Conservation (phyloP, 2,113 vertebrate species). For the Elachura formosa region DNA sequence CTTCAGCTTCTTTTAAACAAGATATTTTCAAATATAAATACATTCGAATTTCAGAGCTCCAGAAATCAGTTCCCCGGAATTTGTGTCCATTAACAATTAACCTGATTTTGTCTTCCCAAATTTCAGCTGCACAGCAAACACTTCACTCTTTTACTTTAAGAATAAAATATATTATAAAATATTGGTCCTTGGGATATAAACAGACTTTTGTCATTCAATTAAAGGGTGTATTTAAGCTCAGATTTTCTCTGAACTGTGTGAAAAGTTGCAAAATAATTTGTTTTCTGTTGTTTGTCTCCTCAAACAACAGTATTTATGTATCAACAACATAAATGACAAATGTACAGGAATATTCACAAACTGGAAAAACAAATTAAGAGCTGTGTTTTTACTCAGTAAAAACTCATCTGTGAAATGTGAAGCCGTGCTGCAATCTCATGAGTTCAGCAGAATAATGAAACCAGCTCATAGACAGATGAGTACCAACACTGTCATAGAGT, state of each 20-base stretch:
- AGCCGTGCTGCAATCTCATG: neutral
- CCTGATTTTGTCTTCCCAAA: neutral
- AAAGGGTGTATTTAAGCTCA: neutral
- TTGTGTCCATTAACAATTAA: neutral
- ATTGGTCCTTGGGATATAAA: neutral
- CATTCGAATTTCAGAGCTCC: neutral
- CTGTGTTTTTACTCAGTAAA: neutral
- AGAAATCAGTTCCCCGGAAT: neutral
- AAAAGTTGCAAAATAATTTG: neutral
- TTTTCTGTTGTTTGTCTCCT: neutral
- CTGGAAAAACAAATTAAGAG: neutral
- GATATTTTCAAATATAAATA: neutral
- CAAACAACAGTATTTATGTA: neutral
- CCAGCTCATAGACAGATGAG: neutral
- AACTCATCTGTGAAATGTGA: neutral
- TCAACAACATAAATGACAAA: neutral
- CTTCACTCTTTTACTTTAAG: neutral
- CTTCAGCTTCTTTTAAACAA: neutral
- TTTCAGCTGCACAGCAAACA: neutral
- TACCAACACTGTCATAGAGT: neutral
- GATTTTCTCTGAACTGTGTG: neutral
- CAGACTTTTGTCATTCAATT: neutral
- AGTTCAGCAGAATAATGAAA: neutral
- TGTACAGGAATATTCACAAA: neutral
- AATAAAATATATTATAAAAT: neutral